A percentile compares a stretch with the other conserved stretches of the same genome.
These are phyloP conservation scores for Patagioenas fasciata DNA, from an alignment of 2,113 vertebrate genomes.

Conservation along the genomic window DNA sequence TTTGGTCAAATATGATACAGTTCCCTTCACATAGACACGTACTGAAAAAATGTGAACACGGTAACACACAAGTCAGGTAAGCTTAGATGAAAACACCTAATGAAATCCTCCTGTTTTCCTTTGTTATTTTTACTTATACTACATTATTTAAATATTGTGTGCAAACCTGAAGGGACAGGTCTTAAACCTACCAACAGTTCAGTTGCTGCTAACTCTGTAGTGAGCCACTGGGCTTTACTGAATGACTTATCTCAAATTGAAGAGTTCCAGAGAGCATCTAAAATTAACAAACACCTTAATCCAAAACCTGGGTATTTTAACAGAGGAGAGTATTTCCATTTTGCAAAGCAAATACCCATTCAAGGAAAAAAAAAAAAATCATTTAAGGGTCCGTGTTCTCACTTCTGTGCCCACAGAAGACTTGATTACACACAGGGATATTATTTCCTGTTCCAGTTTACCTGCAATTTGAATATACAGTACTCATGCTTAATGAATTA, in stretches of 20 bases:
- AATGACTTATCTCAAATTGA: background rate
- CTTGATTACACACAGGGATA: constrained; percentile 36
- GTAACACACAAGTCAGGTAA: background rate
- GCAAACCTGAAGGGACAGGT: background rate
- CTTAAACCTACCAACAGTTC: background rate
- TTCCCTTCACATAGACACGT: background rate
- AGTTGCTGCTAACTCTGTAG: background rate
- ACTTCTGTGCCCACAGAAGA: background rate
- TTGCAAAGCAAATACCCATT: background rate
- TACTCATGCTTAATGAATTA: constrained; percentile 68
- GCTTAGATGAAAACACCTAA: background rate
- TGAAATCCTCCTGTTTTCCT: background rate
- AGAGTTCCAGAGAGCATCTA: background rate
- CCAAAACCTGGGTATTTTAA: background rate
- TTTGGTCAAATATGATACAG: background rate
- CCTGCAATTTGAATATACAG: constrained; percentile 60
- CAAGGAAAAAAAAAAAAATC: background rate
- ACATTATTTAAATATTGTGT: background rate
- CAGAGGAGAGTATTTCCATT: background rate
- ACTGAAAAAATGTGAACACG: background rate
- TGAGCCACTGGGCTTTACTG: background rate
- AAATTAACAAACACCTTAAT: background rate
- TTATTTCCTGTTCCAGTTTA: constrained; percentile 58
- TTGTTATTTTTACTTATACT: too few species aligned
- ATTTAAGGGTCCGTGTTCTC: background rate